Percentiles rank a stretch among this genome's conserved stretches.
Evolutionary conservation across 2,113 vertebrate species (phyloP).

Genomic region (Ctenomys sociabilis): DNA sequence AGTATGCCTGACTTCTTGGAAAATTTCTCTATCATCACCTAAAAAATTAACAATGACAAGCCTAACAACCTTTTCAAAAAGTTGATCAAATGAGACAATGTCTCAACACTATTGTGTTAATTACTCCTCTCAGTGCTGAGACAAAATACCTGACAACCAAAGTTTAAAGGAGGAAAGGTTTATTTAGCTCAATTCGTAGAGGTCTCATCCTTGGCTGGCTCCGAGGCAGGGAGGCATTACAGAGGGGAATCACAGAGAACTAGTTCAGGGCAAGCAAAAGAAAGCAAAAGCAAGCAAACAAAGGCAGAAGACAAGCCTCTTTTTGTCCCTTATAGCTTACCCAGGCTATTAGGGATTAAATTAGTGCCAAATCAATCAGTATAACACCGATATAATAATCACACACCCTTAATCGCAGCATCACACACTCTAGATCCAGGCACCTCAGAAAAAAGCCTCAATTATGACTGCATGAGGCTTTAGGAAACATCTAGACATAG

Average conservation of each 20-base stretch:
- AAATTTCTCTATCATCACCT: neutral
- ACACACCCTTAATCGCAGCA: neutral
- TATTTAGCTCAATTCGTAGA: neutral
- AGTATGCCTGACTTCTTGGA: neutral
- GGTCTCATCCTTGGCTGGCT: neutral
- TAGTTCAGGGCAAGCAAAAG: neutral
- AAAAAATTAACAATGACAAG: neutral
- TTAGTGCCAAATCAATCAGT: neutral
- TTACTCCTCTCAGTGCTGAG: neutral
- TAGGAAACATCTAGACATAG: neutral
- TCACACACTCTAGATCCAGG: neutral
- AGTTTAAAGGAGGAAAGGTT: neutral
- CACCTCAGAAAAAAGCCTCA: neutral
- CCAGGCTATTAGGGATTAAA: neutral
- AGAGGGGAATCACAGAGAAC: neutral
- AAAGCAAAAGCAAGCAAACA: neutral
- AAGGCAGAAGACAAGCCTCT: neutral
- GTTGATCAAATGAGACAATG: constrained; percentile 1
- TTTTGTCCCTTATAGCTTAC: neutral
- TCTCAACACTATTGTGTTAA: neutral
- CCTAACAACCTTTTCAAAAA: neutral
- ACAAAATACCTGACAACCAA: neutral
- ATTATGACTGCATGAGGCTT: neutral
- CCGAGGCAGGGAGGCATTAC: neutral
- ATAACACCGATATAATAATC: neutral